Percentiles rank a stretch among this genome's conserved stretches.
Conservation (phyloP, 2,113 vertebrate genomes). For the Charadrius vociferus region DNA sequence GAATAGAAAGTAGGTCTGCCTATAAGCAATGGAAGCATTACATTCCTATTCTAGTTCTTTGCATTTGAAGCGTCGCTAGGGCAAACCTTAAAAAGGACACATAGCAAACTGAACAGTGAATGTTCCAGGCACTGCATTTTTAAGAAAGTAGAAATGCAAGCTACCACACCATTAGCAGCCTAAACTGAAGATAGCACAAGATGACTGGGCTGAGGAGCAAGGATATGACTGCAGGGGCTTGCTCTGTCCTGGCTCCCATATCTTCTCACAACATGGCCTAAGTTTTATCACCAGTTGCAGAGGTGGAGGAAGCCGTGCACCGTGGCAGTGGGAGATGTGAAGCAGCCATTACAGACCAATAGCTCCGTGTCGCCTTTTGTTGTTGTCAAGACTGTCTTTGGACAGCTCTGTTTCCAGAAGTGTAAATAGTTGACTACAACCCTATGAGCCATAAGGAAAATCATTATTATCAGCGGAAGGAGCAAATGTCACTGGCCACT, state of each 20-base stretch:
- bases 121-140: conserved; percentile 2
- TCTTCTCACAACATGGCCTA: not conserved
- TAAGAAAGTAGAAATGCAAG: not conserved
- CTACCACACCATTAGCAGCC: conserved; percentile 32
- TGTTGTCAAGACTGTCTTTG: not conserved
- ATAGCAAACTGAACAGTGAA: not conserved
- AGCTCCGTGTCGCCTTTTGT: not conserved
- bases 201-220: not conserved
- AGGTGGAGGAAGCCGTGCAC: not conserved
- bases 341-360: not conserved
- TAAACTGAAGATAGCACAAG: not conserved
- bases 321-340: not conserved
- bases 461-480: not conserved
- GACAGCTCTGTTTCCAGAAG: not conserved
- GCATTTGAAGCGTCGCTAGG: not conserved
- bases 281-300: not conserved
- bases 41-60: not conserved
- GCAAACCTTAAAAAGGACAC: not conserved
- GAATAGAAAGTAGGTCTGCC: not conserved
- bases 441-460: not conserved
- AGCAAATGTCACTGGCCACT: not conserved
- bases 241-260: not conserved
- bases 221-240: not conserved
- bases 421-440: not conserved
- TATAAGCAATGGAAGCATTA: not conserved